These are phyloP conservation scores for Ditylenchus dipsaci DNA, from an alignment of 1,140 invertebrate species.

Conservation along the genomic window DNA sequence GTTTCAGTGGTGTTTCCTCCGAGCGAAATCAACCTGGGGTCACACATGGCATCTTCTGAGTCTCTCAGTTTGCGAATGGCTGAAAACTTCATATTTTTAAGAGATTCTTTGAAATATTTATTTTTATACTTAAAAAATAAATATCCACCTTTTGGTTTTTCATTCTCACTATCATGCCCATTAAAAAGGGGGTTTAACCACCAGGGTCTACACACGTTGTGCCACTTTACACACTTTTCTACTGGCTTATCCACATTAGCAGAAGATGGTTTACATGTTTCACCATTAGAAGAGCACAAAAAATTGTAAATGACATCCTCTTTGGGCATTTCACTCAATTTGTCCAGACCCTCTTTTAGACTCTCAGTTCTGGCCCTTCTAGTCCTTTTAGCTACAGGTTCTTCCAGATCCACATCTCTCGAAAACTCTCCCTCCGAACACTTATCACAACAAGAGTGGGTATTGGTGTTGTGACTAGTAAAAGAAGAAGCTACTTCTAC, in stretches of 20 bases:
- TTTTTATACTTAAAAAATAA: too few relatives aligned
- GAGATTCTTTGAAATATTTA: too few relatives aligned
- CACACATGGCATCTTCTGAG: not conserved
- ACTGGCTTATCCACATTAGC: not conserved
- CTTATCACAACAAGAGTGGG: not conserved
- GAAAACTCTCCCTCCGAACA: not conserved
- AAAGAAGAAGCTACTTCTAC: not conserved
- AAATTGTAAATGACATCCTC: not conserved
- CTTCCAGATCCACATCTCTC: not conserved
- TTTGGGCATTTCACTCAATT: not conserved
- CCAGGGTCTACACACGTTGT: not conserved
- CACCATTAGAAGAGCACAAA: not conserved
- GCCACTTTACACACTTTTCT: not conserved
- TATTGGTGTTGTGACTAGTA: not conserved
- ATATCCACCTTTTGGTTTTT: too few relatives aligned
- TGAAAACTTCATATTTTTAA: too few relatives aligned
- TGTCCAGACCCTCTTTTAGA: not conserved
- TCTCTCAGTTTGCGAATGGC: too few relatives aligned
- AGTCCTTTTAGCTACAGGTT: constrained; percentile 16
- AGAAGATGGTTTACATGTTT: too few relatives aligned
- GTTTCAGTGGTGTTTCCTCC: not conserved
- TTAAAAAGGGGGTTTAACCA: not conserved
- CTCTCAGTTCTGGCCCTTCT: not conserved
- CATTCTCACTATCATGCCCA: too few relatives aligned
- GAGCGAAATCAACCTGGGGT: not conserved